Evolutionary conservation across 2,888 invertebrate species (phyloP), one percentile per base, ranked within the genome.

Genomic region (Amblyteles armatorius): DNA sequence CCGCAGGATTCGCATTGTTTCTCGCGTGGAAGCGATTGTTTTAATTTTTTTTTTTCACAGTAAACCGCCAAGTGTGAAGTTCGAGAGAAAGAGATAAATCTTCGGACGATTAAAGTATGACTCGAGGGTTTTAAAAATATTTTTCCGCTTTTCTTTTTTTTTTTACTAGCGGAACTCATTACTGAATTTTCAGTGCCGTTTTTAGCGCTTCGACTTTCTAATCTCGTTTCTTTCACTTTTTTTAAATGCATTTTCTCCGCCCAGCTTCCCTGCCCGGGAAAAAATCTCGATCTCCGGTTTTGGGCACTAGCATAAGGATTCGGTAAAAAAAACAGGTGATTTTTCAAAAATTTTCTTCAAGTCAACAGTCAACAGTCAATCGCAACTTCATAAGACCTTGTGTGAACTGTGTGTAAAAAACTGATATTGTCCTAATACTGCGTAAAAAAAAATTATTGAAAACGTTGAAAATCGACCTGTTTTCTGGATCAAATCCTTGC

Each of bases 21-120:
- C 65, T 48, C 65, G 5, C 63, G 65, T 63, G 63, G 65, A 76
- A 74, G 48, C 73, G 33, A 50, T 74, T 63, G 63, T 13, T 57
- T 57, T 60, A 13, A 16, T 13, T 60, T 33, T 29, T 60, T 60
- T 33, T 60, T 60, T 67, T 52, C 67, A 36, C 26, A n/a, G 67
- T 36, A 65, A 77, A 77, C 67, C 76, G 67, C 67, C 67, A 33
- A 40, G 76, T 67, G 76, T 67, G 76, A 77, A 77, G 67, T 36
- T 67, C 52, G 40, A 52, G 73, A 19, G 22, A 22, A 7, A 50
- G 65, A 77, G 76, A 77, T 77, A 36, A 67, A 67, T 36, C 40
- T 40, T 19, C n/a, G n/a, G 19, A 67, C 19, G 40, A 11, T 16
- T 36, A 1, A 65, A 74, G 36, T 29, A 60, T 29, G 5, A 7